Percentiles rank a stretch among this genome's conserved stretches.
Conservation (phyloP, 2,797 vertebrate genomes). For the Falco novaeseelandiae region DNA sequence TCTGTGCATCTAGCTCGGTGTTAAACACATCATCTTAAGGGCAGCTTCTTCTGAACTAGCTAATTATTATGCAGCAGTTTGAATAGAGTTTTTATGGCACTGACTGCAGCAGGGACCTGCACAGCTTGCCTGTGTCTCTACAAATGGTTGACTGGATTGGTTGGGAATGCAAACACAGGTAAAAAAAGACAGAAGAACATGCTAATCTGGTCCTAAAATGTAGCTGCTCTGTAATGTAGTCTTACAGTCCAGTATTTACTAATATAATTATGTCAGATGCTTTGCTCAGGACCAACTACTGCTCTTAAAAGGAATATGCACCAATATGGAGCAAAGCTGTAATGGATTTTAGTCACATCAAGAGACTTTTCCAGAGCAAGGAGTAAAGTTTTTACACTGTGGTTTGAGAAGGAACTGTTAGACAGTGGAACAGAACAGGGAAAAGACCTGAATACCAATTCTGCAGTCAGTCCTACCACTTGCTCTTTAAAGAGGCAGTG, state of each 20-base stretch:
- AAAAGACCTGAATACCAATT: background rate
- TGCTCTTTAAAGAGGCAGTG: background rate
- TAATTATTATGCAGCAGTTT: background rate
- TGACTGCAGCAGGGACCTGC: background rate
- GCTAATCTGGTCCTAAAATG: background rate
- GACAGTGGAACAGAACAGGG: background rate
- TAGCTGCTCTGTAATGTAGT: background rate
- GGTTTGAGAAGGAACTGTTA: background rate
- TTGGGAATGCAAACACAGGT: background rate
- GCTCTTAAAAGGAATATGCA: background rate
- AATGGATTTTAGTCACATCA: background rate
- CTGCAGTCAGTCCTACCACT: background rate
- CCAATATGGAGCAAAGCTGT: background rate
- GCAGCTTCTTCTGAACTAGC: background rate
- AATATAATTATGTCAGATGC: too few relatives aligned
- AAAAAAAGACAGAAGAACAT: background rate
- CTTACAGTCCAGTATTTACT: background rate
- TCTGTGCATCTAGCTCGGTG: background rate
- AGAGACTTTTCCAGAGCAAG: background rate
- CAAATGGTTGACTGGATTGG: background rate
- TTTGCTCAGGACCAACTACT: background rate
- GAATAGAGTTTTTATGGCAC: background rate
- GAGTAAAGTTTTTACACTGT: background rate
- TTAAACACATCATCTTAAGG: background rate
- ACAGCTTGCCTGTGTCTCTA: background rate